phyloP scores from a whole-genome alignment of 2,113 vertebrate species.

The Neopipo cinnamomea region DNA sequence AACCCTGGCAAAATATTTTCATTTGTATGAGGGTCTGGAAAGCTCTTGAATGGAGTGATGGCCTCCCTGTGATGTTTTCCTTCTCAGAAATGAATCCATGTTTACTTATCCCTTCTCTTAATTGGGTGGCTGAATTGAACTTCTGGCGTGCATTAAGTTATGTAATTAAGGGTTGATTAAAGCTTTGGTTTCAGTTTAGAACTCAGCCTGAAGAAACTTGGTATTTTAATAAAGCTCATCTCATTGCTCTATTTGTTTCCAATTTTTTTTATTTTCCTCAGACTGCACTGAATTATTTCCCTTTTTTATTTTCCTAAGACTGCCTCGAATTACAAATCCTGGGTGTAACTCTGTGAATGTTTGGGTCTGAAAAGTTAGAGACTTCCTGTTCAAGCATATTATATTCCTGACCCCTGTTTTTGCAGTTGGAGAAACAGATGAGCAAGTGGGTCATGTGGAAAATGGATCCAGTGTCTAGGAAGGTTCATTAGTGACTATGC shows the following conservation, averaged over 20 bases:
- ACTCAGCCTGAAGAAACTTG: neutral
- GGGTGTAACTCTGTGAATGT: constrained; percentile 1
- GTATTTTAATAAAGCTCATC: neutral
- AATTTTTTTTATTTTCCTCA: neutral
- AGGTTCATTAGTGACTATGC: neutral
- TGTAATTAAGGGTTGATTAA: constrained; percentile 50
- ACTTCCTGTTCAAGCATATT: constrained; percentile 21
- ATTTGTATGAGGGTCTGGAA: neutral
- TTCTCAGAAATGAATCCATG: neutral
- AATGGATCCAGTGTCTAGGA: constrained; percentile 11
- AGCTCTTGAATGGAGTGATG: neutral
- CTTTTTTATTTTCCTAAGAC: neutral
- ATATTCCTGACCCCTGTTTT: neutral
- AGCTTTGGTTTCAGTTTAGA: constrained; percentile 19
- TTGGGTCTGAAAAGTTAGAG: neutral
- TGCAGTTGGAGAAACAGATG: constrained; percentile 44
- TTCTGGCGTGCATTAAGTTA: constrained; percentile 23
- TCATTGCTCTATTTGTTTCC: neutral
- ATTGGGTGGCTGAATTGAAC: neutral
- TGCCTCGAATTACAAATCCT: constrained; percentile 18
- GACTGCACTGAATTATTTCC: neutral
- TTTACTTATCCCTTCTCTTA: constrained; percentile 24
- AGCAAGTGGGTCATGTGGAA: constrained; percentile 12
- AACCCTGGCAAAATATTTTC: constrained; percentile 21
- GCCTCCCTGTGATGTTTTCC: neutral